phyloP scores from a whole-genome alignment of 1,140 invertebrate species.

The Coenobita brevimanus region DNA sequence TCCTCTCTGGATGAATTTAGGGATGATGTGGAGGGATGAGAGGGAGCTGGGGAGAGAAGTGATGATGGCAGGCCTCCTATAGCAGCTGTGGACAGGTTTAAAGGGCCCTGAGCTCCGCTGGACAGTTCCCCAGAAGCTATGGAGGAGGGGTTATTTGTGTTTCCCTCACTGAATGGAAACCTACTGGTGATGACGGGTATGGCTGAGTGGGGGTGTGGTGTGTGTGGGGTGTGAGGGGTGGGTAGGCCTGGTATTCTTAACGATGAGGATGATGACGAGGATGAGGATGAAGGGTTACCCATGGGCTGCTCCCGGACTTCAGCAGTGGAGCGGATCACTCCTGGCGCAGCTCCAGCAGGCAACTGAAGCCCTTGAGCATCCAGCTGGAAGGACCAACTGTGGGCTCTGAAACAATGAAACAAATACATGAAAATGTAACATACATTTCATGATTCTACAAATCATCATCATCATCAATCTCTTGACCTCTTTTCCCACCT shows the following conservation, averaged over 20 bases:
- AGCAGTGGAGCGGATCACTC: conserved; percentile 54
- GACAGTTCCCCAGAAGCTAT: conserved; percentile 43
- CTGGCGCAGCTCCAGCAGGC: conserved; percentile 26
- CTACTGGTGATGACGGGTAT: conserved; percentile 69
- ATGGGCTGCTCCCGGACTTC: conserved; percentile 47
- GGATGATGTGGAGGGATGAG: conserved; percentile 73
- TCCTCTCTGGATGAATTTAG: conserved; percentile 71
- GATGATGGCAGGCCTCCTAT: conserved; percentile 70
- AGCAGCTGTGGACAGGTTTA: conserved; percentile 60
- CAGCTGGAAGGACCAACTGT: conserved; percentile 68
- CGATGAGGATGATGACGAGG: conserved; percentile 58
- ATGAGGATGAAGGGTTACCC: conserved; percentile 44
- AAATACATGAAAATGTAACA: neutral
- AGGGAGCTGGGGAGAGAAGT: conserved; percentile 71
- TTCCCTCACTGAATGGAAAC: conserved; percentile 67
- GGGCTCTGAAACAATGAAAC: conserved; percentile 51
- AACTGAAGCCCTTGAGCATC: conserved; percentile 57
- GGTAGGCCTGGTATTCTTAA: conserved; percentile 64
- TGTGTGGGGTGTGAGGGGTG: conserved; percentile 69
- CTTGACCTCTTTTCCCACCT: no score
- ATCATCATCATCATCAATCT: no score
- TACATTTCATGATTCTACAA: no score
- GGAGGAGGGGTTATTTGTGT: conserved; percentile 26
- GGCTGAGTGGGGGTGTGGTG: conserved; percentile 68
- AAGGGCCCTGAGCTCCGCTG: conserved; percentile 39